Conservation (phyloP, 2,888 invertebrate species). For the Pantelozetes paolii region DNA sequence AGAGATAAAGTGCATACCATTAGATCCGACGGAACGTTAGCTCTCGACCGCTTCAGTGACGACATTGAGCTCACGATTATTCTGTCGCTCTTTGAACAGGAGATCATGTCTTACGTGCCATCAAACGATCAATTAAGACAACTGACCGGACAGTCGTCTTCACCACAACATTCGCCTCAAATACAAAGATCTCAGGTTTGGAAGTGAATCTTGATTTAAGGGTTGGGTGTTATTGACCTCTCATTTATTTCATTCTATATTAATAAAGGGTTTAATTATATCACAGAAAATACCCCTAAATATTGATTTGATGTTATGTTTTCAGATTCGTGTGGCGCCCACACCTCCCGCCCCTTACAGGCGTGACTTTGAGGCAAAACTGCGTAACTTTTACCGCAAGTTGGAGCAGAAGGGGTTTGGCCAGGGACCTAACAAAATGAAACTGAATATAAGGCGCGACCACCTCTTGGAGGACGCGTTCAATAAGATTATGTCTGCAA, state of each 20-base stretch:
- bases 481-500: slow-evolving; percentile 87
- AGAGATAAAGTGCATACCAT: slow-evolving; percentile 81
- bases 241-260: too few species aligned
- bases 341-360: slow-evolving; percentile 80
- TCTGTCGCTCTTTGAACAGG: slow-evolving; percentile 94
- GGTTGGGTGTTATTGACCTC: too few species aligned
- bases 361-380: slow-evolving; percentile 89
- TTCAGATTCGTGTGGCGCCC: slow-evolving; percentile 35
- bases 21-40: slow-evolving; percentile 79
- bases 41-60: slow-evolving; percentile 77
- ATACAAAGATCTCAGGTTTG: slow-evolving; percentile 50
- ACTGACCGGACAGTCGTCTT: slow-evolving; percentile 52
- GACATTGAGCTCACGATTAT: slow-evolving; percentile 89
- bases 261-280: too few species aligned
- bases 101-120: slow-evolving; percentile 93
- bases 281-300: not conserved
- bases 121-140: not conserved
- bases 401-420: slow-evolving; percentile 94
- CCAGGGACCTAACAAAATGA: slow-evolving; percentile 92
- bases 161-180: slow-evolving; percentile 66
- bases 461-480: slow-evolving; percentile 93
- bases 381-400: slow-evolving; percentile 88
- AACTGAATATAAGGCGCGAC: slow-evolving; percentile 88
- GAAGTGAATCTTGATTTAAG: too few species aligned
- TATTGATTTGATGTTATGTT: slow-evolving; percentile 13